Evolutionary conservation across 2,797 vertebrate species (phyloP).

Genomic region (Dipus sagitta): DNA sequence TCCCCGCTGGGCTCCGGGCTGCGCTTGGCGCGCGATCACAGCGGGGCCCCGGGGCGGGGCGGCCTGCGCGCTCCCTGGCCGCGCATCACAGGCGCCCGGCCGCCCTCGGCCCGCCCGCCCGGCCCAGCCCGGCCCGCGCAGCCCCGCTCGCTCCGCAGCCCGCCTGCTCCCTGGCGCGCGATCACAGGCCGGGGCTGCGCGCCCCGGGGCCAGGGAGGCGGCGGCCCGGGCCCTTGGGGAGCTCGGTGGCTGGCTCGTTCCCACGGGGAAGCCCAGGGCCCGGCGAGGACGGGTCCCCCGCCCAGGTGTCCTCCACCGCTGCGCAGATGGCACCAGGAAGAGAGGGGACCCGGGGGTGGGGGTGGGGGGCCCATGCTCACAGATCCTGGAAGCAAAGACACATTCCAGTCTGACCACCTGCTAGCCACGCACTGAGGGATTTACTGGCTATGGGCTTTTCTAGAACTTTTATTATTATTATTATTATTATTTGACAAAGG

Average conservation of each 20-base stretch:
- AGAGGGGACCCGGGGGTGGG: neutral
- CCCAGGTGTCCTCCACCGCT: neutral
- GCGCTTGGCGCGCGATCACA: slow-evolving; percentile 70
- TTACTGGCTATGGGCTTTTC: neutral
- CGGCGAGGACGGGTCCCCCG: neutral
- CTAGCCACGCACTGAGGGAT: neutral
- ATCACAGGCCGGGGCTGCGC: slow-evolving; percentile 68
- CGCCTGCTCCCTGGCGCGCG: slow-evolving; percentile 73
- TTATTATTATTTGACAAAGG: no score
- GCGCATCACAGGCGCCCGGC: slow-evolving; percentile 70
- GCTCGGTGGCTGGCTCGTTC: slow-evolving; percentile 56
- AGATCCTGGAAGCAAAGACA: neutral
- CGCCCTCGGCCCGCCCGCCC: slow-evolving; percentile 33
- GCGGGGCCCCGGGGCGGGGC: slow-evolving; percentile 49
- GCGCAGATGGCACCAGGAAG: neutral
- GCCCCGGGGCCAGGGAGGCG: slow-evolving; percentile 51
- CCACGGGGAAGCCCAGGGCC: slow-evolving; percentile 51
- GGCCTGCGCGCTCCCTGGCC: slow-evolving; percentile 74
- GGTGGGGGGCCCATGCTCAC: no score
- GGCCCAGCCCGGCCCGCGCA: neutral
- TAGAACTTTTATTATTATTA: neutral
- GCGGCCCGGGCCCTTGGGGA: neutral
- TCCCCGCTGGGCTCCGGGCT: neutral
- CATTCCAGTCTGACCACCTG: accelerated
- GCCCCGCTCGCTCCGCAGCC: slow-evolving; percentile 5